phyloP scores from a whole-genome alignment of 2,888 invertebrate genomes.

The Amphimallon solstitiale region DNA sequence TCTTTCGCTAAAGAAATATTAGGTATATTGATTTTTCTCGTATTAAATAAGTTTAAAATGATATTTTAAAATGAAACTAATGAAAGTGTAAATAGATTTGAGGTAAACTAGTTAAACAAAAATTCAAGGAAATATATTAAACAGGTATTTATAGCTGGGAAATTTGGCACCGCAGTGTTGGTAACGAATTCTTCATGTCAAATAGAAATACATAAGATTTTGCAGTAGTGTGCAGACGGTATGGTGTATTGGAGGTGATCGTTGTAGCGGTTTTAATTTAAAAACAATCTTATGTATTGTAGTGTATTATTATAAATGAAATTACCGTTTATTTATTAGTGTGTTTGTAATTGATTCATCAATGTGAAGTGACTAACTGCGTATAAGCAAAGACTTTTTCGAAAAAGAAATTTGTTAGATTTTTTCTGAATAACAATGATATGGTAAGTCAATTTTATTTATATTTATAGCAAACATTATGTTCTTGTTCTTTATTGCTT shows the following conservation, averaged over 20 bases:
- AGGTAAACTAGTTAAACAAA: background rate
- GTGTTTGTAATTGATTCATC: background rate
- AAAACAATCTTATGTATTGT: background rate
- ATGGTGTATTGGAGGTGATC: background rate
- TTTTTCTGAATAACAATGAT: constrained; percentile 16
- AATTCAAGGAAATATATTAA: background rate
- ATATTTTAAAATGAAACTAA: too few species aligned
- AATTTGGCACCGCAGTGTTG: constrained; percentile 44
- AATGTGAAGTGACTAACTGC: background rate
- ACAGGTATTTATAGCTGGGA: background rate
- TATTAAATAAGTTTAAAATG: too few species aligned
- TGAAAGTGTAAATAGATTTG: too few species aligned
- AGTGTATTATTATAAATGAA: background rate
- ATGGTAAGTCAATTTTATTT: constrained; percentile 38
- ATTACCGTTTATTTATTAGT: background rate
- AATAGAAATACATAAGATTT: constrained; percentile 48
- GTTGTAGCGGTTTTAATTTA: background rate
- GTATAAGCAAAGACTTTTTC: background rate
- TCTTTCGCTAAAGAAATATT: too few species aligned
- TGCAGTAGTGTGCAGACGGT: constrained; percentile 40
- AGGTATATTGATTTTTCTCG: too few species aligned
- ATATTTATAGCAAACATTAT: too few species aligned
- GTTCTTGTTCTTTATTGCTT: too few species aligned
- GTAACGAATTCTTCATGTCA: constrained; percentile 51
- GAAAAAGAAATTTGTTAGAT: background rate